Base-by-base conservation (phyloP, 2,797 vertebrate genomes). In the Mormyrus hasselquistii region DNA sequence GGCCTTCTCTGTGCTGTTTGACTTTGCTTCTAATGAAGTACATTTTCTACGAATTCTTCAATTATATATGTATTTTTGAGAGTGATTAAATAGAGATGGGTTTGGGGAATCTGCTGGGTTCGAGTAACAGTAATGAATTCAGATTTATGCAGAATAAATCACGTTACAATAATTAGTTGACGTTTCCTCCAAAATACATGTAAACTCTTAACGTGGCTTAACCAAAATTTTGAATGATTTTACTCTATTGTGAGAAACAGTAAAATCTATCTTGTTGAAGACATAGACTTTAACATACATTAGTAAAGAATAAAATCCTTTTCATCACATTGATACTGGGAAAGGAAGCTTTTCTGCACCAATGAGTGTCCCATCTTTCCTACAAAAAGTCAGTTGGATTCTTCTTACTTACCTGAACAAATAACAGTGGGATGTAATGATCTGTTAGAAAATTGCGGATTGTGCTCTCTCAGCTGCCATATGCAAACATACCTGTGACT, bases 121-220 rank as follows among this genome's bases (percentile, higher is more conserved):
- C 9, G 73, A 79, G 38, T 79, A 79, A 79, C 38, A 79, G 16
- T 79, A 79, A 79, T 79, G 73, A 79, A 79, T 79, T 79, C 73
- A 19, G 73, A 8, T 79, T 79, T 44, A n/a, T n/a, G 38, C 38
- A n/a, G 73, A 76, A 38, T 73, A 73, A 73, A 73, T 38, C 29
- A 69, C 3, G 65, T 38, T 34, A 73, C 65, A 73, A 14, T 73
- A 34, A 14, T 79, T 9, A 19, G 73, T 79, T 44, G 73, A 41
- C 38, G 44, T 44, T 44, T 8, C 73, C 16, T 1, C 5, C 38
- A 79, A 79, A 79, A 19, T 79, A 79, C 73, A 79, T 41, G 38
- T 79, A 41, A 79, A 44, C 7, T 79, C 73, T 44, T 79, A 44
- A 79, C 6, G 0, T 41, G 73, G 73, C 65, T 44, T 79, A 44